Conservation (phyloP, 2,113 vertebrate genomes). For the Megaleporinus macrocephalus region DNA sequence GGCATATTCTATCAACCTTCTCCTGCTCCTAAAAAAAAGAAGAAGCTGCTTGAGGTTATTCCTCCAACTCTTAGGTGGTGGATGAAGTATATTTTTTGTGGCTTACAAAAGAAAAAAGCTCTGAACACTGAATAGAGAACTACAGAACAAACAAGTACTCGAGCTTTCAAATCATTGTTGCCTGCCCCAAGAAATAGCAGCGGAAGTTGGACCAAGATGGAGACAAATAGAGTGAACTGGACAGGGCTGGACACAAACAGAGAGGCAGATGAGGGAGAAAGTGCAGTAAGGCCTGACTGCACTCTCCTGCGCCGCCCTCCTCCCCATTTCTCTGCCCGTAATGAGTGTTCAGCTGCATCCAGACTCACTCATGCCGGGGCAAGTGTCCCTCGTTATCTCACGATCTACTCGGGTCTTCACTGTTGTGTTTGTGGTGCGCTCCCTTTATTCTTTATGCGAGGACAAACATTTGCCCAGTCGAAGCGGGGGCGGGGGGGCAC, state of each 20-base stretch:
- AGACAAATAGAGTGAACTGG: background rate
- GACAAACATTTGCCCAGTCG: constrained; percentile 72
- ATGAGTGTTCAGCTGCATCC: constrained; percentile 69
- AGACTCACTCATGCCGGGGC: constrained; percentile 60
- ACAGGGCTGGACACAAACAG: background rate
- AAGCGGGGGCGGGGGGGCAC: constrained; percentile 55
- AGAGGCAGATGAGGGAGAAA: background rate
- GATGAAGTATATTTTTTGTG: too few relatives aligned
- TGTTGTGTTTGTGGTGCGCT: constrained; percentile 61
- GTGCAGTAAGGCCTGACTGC: constrained; percentile 60
- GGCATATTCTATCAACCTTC: too few relatives aligned
- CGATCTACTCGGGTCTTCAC: constrained; percentile 62
- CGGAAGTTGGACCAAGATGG: background rate
- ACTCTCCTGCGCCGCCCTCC: constrained; percentile 59
- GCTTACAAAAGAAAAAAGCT: too few relatives aligned
- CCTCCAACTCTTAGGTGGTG: too few relatives aligned
- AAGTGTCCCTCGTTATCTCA: constrained; percentile 76
- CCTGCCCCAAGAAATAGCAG: background rate
- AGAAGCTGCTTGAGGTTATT: too few relatives aligned
- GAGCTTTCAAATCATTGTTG: too few relatives aligned
- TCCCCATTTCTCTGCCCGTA: constrained; percentile 69
- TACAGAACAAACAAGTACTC: too few relatives aligned
- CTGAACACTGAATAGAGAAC: too few relatives aligned
- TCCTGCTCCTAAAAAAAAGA: too few relatives aligned
- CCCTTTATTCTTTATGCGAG: constrained; percentile 66